Base-by-base conservation (phyloP, 2,113 vertebrate genomes). In the Bubo bubo region DNA sequence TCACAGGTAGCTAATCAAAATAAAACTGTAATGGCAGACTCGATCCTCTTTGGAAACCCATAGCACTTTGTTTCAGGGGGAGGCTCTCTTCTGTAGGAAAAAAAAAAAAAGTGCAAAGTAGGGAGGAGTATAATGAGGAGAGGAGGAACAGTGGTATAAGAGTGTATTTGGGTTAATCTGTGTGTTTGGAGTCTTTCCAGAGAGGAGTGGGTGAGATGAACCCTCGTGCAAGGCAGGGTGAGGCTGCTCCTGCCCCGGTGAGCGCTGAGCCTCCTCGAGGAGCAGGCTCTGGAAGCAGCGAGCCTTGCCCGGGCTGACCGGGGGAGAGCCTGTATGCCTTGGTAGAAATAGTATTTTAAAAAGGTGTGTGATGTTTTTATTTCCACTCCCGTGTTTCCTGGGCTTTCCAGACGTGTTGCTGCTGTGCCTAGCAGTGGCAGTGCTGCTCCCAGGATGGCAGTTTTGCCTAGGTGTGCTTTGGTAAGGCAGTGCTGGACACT, bases 231-330 rank as follows among this genome's bases (percentile, higher is more conserved):
- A 71, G 56, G 85, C 60, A 74, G 32, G 28, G 72, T 19, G 56
- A 39, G 56, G 18, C 21, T 2, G 15, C 50, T 95, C 8, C 59
- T 73, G 47, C 53, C 55, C 27, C 2, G 1, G 10, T 8, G 26
- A 41, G 63, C 1, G 4, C 30, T 19, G 39, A 26, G n/a, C 50
- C n/a, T 49, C 28, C 49, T n/a, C 0, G 0, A 18, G 30, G 27
- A 72, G 41, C 2, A 1, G 58, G 26, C 67, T 34, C 27, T 30
- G n/a, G 74, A 15, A 50, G 49, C 60, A 56, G 66, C 4, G 3
- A 55, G 70, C 43, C 27, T 16, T 85, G 70, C 28, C 43, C 2
- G 5, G 32, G 35, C 75, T 90, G 77, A 13, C 35, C 1, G 5
- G 15, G 35, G 58, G 35, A 21, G 8, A 35, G 34, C 35, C 6